Evolutionary conservation across 2,113 vertebrate species (phyloP).

Genomic region (Serinus canaria): DNA sequence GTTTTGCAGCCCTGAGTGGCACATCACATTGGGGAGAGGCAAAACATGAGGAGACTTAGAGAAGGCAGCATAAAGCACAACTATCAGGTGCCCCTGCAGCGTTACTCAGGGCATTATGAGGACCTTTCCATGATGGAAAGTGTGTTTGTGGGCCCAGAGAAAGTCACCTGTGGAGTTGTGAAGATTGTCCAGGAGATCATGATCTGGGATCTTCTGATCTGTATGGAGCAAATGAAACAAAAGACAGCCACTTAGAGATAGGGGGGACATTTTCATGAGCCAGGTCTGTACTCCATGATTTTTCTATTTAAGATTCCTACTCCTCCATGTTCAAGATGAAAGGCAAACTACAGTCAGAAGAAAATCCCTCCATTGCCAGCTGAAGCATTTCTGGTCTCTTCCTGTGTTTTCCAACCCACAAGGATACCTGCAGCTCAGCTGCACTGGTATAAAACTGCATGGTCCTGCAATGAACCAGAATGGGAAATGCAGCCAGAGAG

Average conservation of each 20-base stretch:
- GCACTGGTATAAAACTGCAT: neutral
- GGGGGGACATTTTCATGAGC: neutral
- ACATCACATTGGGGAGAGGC: neutral
- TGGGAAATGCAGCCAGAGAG: neutral
- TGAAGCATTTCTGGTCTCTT: neutral
- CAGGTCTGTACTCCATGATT: neutral
- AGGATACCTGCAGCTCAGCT: neutral
- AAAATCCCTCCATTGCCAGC: accelerated
- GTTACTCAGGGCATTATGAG: neutral
- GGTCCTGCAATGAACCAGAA: neutral
- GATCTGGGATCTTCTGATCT: neutral
- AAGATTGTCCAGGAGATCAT: neutral
- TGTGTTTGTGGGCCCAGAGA: neutral
- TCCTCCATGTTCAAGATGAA: neutral
- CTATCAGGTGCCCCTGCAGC: neutral
- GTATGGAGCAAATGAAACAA: neutral
- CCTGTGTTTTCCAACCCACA: neutral
- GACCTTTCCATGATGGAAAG: neutral
- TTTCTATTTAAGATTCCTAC: neutral
- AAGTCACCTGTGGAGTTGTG: neutral
- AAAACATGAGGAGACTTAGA: neutral
- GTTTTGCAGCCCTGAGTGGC: neutral
- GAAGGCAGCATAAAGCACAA: neutral
- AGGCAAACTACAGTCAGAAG: neutral
- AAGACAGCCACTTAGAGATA: neutral